Percentiles rank a stretch among this genome's conserved stretches.
These are phyloP conservation scores for Lycia hirtaria DNA, from an alignment of 2,888 invertebrate species.

Conservation along the genomic window DNA sequence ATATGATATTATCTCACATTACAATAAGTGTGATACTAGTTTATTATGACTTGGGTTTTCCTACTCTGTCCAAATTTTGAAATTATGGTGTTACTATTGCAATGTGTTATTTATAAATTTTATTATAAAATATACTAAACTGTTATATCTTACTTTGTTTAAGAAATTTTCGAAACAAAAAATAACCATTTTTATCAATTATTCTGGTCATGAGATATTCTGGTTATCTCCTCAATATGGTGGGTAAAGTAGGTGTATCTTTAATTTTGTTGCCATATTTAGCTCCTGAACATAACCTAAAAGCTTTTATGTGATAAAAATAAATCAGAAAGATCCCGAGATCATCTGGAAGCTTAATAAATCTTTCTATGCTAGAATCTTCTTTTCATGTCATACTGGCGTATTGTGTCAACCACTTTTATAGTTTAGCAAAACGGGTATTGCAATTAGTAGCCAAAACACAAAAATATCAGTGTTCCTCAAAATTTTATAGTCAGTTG, in stretches of 20 bases:
- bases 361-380: too few species aligned
- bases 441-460: conserved; percentile 48
- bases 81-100: conserved; percentile 11
- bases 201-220: not conserved
- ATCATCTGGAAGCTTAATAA: too few species aligned
- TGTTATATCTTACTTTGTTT: conserved; percentile 20
- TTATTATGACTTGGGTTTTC: conserved; percentile 18
- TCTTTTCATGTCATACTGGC: too few species aligned
- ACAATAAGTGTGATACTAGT: conserved; percentile 32
- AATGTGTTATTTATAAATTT: conserved; percentile 1
- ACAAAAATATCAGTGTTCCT: conserved; percentile 64
- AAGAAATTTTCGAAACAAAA: not conserved
- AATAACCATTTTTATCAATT: not conserved
- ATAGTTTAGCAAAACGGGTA: conserved; percentile 40
- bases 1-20: conserved; percentile 9
- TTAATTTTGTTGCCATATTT: too few species aligned
- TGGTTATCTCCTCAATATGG: not conserved
- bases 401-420: too few species aligned
- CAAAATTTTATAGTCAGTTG: conserved; percentile 50
- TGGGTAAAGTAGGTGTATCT: not conserved
- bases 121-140: conserved; percentile 19
- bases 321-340: too few species aligned
- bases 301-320: too few species aligned
- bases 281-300: too few species aligned
- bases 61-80: conserved; percentile 35